Evolutionary conservation across 1,140 invertebrate species (phyloP).

Genomic region (Odontomachus brunneus): DNA sequence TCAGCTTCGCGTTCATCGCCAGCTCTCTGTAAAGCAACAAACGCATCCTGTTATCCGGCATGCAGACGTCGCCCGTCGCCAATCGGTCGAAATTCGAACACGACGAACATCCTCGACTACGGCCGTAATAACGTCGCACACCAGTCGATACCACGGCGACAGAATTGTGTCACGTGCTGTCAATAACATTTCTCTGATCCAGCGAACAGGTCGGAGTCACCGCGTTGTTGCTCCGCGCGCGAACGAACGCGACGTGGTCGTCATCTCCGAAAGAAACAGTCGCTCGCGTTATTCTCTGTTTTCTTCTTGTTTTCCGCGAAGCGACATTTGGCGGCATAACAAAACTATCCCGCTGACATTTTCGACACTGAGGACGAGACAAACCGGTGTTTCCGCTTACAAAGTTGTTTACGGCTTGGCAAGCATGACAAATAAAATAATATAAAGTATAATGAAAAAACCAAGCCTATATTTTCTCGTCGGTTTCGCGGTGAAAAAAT

Average conservation of each 20-base stretch:
- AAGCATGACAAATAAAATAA: too few relatives aligned
- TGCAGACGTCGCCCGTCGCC: not conserved
- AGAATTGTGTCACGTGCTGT: conserved; percentile 44
- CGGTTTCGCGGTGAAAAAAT: not conserved
- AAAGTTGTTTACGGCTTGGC: too few relatives aligned
- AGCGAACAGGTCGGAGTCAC: not conserved
- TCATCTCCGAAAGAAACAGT: not conserved
- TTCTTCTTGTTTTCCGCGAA: not conserved
- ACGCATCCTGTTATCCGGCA: conserved; percentile 57
- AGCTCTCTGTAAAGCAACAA: conserved; percentile 89
- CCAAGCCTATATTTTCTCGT: not conserved
- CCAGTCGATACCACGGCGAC: conserved; percentile 48
- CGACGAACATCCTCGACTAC: not conserved
- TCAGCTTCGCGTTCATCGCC: conserved; percentile 93
- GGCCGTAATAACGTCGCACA: not conserved
- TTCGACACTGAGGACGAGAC: not conserved
- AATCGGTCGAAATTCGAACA: not conserved
- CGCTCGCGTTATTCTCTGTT: not conserved
- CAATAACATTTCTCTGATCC: conserved; percentile 32
- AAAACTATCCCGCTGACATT: not conserved
- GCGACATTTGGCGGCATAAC: too few relatives aligned
- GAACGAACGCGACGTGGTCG: too few relatives aligned
- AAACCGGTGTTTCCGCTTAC: too few relatives aligned
- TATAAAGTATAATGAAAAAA: too few relatives aligned
- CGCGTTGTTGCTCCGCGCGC: not conserved